Base-by-base conservation (phyloP, 1,140 invertebrate species). In the Drosophila kohkoa region DNA sequence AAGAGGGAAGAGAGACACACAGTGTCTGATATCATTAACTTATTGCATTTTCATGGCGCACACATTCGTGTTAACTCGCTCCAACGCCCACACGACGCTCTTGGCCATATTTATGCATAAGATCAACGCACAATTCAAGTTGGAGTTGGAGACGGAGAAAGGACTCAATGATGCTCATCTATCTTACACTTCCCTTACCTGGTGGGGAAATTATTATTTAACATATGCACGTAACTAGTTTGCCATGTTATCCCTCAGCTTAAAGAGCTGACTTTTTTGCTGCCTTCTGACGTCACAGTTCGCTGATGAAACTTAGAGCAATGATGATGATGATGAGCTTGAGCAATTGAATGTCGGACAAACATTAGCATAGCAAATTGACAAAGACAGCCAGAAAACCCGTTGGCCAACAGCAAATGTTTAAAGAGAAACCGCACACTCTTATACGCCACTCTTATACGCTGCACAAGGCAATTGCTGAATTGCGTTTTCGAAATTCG, bases 141-240 rank as follows among this genome's bases (percentile, higher is more conserved):
- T 32, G 54, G 15, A 35, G 46, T 8, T 15, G 15, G 5, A 38
- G 54, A 20, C 8, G 13, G 32, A 20, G 28, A 41, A 7, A 16
- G 28, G 46, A 66, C 75, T 43, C 48, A 77, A 25, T 73, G 68
- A 68, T 88, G 76, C 77, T 89, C 83, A 88, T 89, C 85, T 81
- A 88, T 88, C 83, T 89, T 64, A 32, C 70, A 64, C 51, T 45
- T 48, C 32, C 13, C 63, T 35, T 51, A 77, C 45, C 60, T 69
- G 68, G 48, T 4, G 15, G 13, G 68, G 76, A 38, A 73, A 83
- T 71, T 83, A 88, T 88, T 80, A 88, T 88, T 88, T 88, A n/a
- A n/a, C n/a, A n/a, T n/a, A 88, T 88, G 83, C 85, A 88, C 80
- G 81, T 88, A 83, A 81, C 80, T 80, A 88, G 85, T 80, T 88